These are phyloP conservation scores for Spinibarbus caldwelli DNA, from an alignment of 2,797 vertebrate species.

Conservation along the genomic window DNA sequence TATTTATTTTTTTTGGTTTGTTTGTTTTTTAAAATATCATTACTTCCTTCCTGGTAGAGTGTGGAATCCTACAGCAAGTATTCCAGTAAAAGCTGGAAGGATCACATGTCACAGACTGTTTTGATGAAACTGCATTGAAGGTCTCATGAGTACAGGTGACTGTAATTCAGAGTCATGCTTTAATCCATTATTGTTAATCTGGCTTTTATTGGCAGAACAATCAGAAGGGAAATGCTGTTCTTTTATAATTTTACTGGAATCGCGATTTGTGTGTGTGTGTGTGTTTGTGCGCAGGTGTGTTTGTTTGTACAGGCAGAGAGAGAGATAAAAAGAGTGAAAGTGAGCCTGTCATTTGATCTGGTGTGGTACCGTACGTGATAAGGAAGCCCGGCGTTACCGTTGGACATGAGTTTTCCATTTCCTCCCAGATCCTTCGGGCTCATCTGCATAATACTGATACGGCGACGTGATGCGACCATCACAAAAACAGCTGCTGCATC, in stretches of 20 bases:
- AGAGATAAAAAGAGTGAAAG: constrained; percentile 29
- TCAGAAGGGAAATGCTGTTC: too few species aligned
- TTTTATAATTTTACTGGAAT: too few species aligned
- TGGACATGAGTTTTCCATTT: constrained; percentile 20
- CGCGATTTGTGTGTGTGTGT: constrained; percentile 1
- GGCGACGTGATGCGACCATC: not conserved
- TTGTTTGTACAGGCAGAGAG: constrained; percentile 28
- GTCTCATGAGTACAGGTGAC: constrained; percentile 41
- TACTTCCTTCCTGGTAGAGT: constrained; percentile 61
- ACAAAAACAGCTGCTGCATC: constrained; percentile 19
- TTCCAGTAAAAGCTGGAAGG: constrained; percentile 59
- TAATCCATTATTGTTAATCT: constrained; percentile 28
- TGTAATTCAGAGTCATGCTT: constrained; percentile 44
- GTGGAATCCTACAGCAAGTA: constrained; percentile 53
- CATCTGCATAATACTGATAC: constrained; percentile 29
- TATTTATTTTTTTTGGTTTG: constrained; percentile 24
- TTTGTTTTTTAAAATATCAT: constrained; percentile 54
- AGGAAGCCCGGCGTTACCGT: not conserved
- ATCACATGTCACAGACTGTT: constrained; percentile 51
- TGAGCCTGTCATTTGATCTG: constrained; percentile 34
- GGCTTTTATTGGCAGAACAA: too few species aligned
- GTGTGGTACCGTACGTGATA: constrained; percentile 5
- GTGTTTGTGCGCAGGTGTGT: constrained; percentile 29
- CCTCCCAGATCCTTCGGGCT: not conserved
- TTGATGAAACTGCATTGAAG: constrained; percentile 34